Evolutionary conservation across 2,888 invertebrate genomes (phyloP).

Genomic region (Euzetes globulus): DNA sequence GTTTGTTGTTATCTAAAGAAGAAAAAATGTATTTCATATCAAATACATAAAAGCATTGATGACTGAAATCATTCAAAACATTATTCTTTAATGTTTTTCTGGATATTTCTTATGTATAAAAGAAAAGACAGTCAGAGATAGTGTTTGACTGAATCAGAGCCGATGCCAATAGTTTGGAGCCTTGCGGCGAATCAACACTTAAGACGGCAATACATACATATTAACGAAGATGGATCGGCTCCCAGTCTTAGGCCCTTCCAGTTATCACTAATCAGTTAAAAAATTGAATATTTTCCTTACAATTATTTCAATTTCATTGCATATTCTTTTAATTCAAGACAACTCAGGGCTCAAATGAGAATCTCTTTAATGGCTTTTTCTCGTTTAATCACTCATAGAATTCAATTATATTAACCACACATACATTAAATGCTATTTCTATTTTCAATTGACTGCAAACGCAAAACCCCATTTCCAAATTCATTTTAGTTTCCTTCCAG

Average conservation of each 20-base stretch:
- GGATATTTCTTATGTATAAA: background rate
- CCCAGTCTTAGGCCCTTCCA: background rate
- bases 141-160: background rate
- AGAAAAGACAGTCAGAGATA: background rate
- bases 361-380: background rate
- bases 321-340: background rate
- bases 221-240: slow-evolving; percentile 15
- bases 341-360: background rate
- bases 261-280: background rate
- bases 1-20: background rate
- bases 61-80: background rate
- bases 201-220: slow-evolving; percentile 5
- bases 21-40: background rate
- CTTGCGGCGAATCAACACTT: slow-evolving; percentile 23
- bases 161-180: background rate
- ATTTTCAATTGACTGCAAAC: background rate
- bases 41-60: background rate
- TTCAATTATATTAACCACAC: background rate
- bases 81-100: background rate
- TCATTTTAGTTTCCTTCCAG: background rate
- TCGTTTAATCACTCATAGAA: background rate
- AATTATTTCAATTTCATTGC: background rate
- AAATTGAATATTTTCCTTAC: background rate
- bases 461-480: background rate
- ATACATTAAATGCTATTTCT: background rate